Percentiles rank a stretch among this genome's conserved stretches.
Conservation (phyloP, 2,888 invertebrate genomes). For the Phyllotreta cruciferae region DNA sequence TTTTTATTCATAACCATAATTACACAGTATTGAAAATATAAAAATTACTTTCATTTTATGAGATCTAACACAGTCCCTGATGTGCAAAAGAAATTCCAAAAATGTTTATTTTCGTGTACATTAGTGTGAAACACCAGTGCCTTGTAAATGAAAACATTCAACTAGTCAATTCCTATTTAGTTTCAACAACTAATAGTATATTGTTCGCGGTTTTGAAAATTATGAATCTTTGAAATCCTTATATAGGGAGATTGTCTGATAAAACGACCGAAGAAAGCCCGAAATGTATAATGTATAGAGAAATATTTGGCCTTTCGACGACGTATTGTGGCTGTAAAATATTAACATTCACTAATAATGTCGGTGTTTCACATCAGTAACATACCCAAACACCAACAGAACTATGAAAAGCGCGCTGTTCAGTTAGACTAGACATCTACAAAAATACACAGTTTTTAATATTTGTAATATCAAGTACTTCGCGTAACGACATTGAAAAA, state of each 20-base stretch:
- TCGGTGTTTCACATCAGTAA: conserved; percentile 11
- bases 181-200: too few species aligned
- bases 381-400: conserved; percentile 24
- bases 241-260: too few species aligned
- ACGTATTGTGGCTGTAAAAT: too few species aligned
- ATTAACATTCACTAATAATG: not conserved
- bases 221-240: too few species aligned
- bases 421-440: conserved; percentile 50
- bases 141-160: too few species aligned
- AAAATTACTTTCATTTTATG: conserved; percentile 41
- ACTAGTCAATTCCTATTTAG: too few species aligned
- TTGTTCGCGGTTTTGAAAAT: too few species aligned
- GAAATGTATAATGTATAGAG: too few species aligned
- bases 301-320: too few species aligned
- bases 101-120: conserved; percentile 17
- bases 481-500: conserved; percentile 33
- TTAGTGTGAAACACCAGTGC: too few species aligned
- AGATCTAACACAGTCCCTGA: conserved; percentile 41
- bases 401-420: conserved; percentile 35
- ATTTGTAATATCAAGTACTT: conserved; percentile 37
- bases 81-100: conserved; percentile 37
- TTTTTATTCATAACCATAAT: conserved; percentile 52
- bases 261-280: too few species aligned
- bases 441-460: conserved; percentile 54
- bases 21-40: conserved; percentile 48